These are phyloP conservation scores for Crenichthys baileyi DNA, from an alignment of 2,797 vertebrate species.

Conservation along the genomic window DNA sequence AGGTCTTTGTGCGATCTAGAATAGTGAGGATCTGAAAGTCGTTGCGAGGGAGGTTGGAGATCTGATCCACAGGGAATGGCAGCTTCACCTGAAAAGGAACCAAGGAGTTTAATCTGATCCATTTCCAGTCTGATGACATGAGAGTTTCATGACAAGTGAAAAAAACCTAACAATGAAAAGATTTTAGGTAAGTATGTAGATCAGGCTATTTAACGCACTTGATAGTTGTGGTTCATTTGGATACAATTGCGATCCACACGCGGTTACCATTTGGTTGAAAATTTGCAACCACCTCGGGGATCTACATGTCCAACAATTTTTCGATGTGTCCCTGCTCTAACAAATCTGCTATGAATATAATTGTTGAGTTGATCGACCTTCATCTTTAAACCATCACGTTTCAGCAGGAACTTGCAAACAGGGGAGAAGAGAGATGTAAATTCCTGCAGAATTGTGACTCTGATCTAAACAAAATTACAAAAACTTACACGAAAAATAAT, in stretches of 20 bases:
- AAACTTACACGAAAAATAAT: not conserved
- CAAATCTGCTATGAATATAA: not conserved
- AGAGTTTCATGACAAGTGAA: not conserved
- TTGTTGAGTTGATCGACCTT: too few species aligned
- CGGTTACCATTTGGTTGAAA: not conserved
- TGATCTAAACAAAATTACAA: not conserved
- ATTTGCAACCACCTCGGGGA: not conserved
- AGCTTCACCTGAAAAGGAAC: conserved; percentile 91
- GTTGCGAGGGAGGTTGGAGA: conserved; percentile 99
- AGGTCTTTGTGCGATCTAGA: conserved; percentile 99
- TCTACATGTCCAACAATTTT: not conserved
- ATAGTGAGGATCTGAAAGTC: conserved; percentile 99
- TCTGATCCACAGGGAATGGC: conserved; percentile 99
- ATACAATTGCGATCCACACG: not conserved
- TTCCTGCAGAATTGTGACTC: not conserved
- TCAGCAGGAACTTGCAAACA: too few species aligned
- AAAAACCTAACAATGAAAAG: not conserved
- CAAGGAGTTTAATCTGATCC: not conserved
- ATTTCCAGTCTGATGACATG: not conserved
- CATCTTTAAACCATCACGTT: too few species aligned
- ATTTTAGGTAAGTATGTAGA: too few species aligned
- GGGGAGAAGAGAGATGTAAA: too few species aligned
- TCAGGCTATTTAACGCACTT: too few species aligned
- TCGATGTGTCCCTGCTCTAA: not conserved
- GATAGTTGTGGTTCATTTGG: too few species aligned